Evolutionary conservation across 2,888 invertebrate species (phyloP), one percentile per base, ranked within the genome.

Genomic region (Caenorhabditis zanzibari): DNA sequence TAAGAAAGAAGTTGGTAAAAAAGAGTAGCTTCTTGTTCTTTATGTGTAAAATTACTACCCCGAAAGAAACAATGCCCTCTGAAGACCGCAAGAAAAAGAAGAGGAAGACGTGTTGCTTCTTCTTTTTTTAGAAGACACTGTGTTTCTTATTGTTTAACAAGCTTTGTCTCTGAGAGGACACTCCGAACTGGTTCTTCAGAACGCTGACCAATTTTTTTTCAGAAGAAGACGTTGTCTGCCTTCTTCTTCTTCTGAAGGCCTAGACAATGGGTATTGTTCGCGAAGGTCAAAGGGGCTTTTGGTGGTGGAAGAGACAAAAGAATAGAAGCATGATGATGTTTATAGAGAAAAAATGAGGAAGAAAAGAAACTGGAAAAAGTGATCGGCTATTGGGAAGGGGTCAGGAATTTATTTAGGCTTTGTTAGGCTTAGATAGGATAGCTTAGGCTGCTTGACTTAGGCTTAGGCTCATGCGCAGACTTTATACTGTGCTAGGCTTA

Each of bases 111-210:
- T 7, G 7, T 7, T 47, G 19, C 52, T 19, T 52, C 52, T 49
- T 41, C 61, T 59, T 61, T 41, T 28, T 58, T 58, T 24, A 54
- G 54, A 38, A 32, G 5, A 56, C 7, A 26, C 38, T 49, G 52
- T 71, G 81, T 81, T 74, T 74, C 81, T 81, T 81, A 69, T 81
- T 81, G 81, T 81, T 74, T 74, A 66, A 75, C 63, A 75, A 68
- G 75, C 75, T 66, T 75, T 63, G 63, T 63, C 19, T 24, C 19
- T 47, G n/a, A 7, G 28, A 16, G 35, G 32, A 32, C 12, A 32
- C 9, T 28, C 14, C 7, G 7, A n/a, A 59, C 59, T 59, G 59
- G 59, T 59, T n/a, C n/a, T 59, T 59, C 52, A 47, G 54, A 54
- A 54, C 54, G 54, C 54, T 54, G 54, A 54, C 54, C 54, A 54